Evolutionary conservation across 2,113 vertebrate species (phyloP), one percentile per base, ranked within the genome.

Genomic region (Sialia sialis): DNA sequence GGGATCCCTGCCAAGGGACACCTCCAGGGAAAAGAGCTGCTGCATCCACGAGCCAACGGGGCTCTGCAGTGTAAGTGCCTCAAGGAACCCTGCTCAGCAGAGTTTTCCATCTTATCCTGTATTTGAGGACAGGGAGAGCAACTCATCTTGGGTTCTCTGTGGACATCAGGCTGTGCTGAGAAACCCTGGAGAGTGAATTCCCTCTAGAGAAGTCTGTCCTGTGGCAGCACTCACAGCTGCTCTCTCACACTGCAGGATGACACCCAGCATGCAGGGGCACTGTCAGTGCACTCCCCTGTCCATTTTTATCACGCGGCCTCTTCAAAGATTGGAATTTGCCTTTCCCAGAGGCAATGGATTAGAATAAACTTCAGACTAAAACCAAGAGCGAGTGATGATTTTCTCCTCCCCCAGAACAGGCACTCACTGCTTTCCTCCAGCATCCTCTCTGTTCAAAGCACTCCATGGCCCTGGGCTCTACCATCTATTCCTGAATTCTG

Each of bases 11-110:
- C 93, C 95, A 89, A 51, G 0, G 59, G 90, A 73, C 34, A 58
- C 72, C 92, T 69, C 91, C 23, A 87, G 94, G 93, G 94, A 95
- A 25, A 79, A 76, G 74, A 86, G 80, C 84, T 80, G 87, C 80
- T 92, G 80, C 68, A 74, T 38, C 66, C 91, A 76, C 10, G 11
- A 76, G 72, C 83, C 85, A 39, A 10, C 0, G 2, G 76, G 77
- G 81, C 78, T 32, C 54, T 46, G 89, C 84, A 69, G 70, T 2
- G 32, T 8, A 19, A 52, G 49, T 4, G 62, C 44, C 62, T 58
- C 46, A 41, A 54, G 2, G 16, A 85, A 51, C 48, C 43, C 70
- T 34, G 70, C 80, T 69, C 10, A 52, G 87, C 62, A 72, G 41
- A 68, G 22, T 9, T 68, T 36, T 46, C 77, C 66, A 78, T 79